Evolutionary conservation across 2,113 vertebrate genomes (phyloP).

Genomic region (Deroptyus accipitrinus): DNA sequence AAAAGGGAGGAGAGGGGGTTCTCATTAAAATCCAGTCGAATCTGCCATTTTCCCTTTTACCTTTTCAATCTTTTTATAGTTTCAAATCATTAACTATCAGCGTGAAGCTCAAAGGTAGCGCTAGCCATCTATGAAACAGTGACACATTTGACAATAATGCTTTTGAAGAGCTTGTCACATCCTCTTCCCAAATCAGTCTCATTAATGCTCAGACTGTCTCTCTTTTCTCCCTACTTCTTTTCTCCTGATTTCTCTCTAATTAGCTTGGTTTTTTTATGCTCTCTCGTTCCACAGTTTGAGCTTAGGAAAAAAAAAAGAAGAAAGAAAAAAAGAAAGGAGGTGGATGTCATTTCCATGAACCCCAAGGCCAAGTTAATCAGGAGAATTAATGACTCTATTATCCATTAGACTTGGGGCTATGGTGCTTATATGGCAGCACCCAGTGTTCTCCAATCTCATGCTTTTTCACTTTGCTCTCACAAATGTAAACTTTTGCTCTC

Average conservation of each 20-base stretch:
- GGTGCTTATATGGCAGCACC: conserved; percentile 40
- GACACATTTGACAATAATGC: conserved; percentile 85
- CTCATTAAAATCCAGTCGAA: conserved; percentile 82
- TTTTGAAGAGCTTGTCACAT: conserved; percentile 84
- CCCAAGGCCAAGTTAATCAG: conserved; percentile 85
- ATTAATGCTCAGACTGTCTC: conserved; percentile 82
- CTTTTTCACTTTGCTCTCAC: conserved; percentile 50
- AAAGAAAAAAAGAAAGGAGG: conserved; percentile 34
- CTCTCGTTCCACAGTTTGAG: conserved; percentile 70
- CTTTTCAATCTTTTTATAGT: conserved; percentile 83
- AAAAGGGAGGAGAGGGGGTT: background rate
- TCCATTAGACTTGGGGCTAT: conserved; percentile 71
- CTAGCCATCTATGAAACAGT: conserved; percentile 77
- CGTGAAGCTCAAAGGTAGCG: conserved; percentile 79
- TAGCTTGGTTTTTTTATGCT: conserved; percentile 77
- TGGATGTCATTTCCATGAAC: conserved; percentile 77
- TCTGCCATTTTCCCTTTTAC: conserved; percentile 78
- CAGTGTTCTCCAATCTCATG: background rate
- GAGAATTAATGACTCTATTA: conserved; percentile 84
- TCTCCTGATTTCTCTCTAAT: conserved; percentile 80
- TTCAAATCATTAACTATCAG: conserved; percentile 85
- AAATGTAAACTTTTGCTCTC: conserved; percentile 62
- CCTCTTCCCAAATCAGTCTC: conserved; percentile 83
- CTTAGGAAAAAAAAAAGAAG: conserved; percentile 28
- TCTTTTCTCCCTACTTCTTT: conserved; percentile 77